Conservation (phyloP, 2,113 vertebrate genomes). For the Vulpes ferrilata region DNA sequence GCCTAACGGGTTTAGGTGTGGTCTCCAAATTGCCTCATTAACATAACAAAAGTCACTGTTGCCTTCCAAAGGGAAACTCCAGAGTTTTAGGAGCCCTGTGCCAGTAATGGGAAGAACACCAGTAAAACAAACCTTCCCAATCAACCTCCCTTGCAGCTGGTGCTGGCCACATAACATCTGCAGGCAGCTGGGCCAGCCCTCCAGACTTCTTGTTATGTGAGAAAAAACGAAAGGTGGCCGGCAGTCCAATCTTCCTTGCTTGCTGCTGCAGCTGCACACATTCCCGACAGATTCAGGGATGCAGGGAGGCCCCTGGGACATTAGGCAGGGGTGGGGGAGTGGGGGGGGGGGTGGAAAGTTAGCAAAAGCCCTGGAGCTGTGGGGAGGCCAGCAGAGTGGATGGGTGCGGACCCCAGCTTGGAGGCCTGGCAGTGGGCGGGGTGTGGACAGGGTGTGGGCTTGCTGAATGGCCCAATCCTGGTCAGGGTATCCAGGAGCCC, state of each 20-base stretch:
- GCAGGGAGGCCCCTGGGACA: neutral
- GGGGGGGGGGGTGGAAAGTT: neutral
- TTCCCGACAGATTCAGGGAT: neutral
- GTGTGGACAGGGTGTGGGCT: neutral
- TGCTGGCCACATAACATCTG: rapidly evolving
- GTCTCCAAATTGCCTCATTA: neutral
- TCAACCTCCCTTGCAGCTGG: neutral
- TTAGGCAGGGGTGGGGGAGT: neutral
- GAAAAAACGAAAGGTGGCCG: neutral
- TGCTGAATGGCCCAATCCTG: neutral
- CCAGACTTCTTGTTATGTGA: neutral
- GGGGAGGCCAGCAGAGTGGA: neutral
- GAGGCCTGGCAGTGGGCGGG: neutral
- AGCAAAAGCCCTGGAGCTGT: neutral
- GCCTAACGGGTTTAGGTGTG: neutral
- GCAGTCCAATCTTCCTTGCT: neutral
- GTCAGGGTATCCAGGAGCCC: neutral
- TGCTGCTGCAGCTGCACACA: no score
- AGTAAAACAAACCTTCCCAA: neutral
- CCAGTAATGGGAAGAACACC: neutral
- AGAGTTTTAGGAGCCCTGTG: neutral
- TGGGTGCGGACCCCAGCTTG: neutral
- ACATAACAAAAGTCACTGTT: neutral
- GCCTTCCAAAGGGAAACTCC: neutral
- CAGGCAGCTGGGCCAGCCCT: neutral